A percentile compares a stretch with the other conserved stretches of the same genome.
These are phyloP conservation scores for Lithobates pipiens DNA, from an alignment of 2,797 vertebrate species.

Conservation along the genomic window DNA sequence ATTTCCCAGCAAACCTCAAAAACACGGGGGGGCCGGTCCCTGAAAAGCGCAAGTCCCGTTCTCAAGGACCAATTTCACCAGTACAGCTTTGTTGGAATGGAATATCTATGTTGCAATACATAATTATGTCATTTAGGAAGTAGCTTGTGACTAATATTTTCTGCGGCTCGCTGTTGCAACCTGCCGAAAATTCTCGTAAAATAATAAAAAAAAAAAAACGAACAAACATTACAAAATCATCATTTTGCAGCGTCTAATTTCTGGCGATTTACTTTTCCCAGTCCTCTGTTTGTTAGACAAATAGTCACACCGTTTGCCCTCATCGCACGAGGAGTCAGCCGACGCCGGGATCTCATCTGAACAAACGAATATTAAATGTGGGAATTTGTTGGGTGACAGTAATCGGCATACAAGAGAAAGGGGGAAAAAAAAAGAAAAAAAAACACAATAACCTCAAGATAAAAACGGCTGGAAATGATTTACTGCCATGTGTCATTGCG, in stretches of 20 bases:
- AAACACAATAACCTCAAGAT: not conserved
- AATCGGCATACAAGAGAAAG: not conserved
- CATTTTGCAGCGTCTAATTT: not conserved
- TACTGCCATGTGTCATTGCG: not conserved
- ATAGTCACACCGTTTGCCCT: not conserved
- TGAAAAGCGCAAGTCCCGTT: not conserved
- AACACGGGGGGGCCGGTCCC: not conserved
- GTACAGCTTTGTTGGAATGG: not conserved
- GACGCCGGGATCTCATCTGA: not conserved
- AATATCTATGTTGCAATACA: not conserved
- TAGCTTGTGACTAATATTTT: not conserved
- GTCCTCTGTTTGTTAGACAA: conserved; percentile 25
- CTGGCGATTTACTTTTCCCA: not conserved
- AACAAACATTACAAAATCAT: not conserved
- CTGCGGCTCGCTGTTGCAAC: not conserved
- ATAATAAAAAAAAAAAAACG: not conserved
- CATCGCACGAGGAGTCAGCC: conserved; percentile 27
- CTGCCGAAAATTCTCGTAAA: not conserved
- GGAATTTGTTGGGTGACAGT: not conserved
- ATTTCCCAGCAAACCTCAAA: not conserved
- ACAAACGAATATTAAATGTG: conserved; percentile 16
- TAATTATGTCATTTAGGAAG: not conserved
- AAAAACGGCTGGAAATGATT: not conserved
- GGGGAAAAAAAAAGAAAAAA: not conserved
- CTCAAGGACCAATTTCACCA: not conserved